These are phyloP conservation scores for Tholera decimalis DNA, from an alignment of 2,888 invertebrate species.

Conservation along the genomic window DNA sequence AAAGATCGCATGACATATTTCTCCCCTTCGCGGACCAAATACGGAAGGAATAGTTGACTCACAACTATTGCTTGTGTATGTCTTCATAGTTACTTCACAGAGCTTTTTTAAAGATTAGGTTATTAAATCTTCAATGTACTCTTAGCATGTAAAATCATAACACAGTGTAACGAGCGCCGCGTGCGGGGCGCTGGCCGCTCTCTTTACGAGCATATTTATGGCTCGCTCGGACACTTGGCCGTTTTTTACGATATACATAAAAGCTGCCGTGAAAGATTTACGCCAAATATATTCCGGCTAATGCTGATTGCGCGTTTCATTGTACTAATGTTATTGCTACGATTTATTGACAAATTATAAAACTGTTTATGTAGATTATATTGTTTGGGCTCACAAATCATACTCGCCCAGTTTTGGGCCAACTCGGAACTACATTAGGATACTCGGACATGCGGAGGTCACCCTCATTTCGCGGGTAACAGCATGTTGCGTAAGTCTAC, in stretches of 20 bases:
- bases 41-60: not conserved
- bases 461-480: not conserved
- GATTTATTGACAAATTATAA: slow-evolving; percentile 59
- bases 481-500: not conserved
- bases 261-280: slow-evolving; percentile 90
- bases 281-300: slow-evolving; percentile 89
- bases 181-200: slow-evolving; percentile 50
- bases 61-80: not conserved
- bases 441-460: not conserved
- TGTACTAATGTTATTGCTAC: slow-evolving; percentile 80
- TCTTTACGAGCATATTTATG: slow-evolving; percentile 88
- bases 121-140: not conserved
- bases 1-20: not conserved
- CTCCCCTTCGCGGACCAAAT: not conserved
- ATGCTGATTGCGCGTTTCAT: slow-evolving; percentile 86
- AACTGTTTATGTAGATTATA: slow-evolving; percentile 68
- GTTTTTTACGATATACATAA: slow-evolving; percentile 91
- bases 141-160: slow-evolving; percentile 10
- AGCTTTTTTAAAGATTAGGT: not conserved
- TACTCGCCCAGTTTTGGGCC: slow-evolving; percentile 1
- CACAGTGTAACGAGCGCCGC: slow-evolving; percentile 26
- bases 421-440: not conserved
- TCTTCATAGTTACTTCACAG: not conserved
- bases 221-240: slow-evolving; percentile 86
- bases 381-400: slow-evolving; percentile 41